Base-by-base conservation (phyloP, 1,140 invertebrate genomes). In the Acarapis woodi region DNA sequence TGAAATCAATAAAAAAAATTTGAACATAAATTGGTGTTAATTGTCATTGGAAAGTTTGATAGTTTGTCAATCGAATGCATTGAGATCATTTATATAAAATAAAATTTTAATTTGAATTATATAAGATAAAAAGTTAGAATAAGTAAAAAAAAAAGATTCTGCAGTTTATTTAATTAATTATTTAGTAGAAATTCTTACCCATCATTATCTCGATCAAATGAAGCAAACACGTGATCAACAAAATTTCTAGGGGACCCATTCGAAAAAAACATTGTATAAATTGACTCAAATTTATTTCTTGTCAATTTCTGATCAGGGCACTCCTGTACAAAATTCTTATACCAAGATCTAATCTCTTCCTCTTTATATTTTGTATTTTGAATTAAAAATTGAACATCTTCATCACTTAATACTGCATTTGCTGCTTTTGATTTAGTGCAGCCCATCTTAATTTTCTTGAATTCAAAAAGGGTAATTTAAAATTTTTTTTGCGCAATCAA, bases 181-280 rank as follows among this genome's bases (percentile, higher is more conserved):
- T n/a, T n/a, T n/a, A n/a, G n/a, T n/a, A n/a, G n/a, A n/a, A n/a
- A 55, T 90, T 90, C 59, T 83, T 88, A 44, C 83, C 88, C n/a
- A 60, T 88, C 88, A 62, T 90, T 87, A 60, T 96, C 88, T 70
- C 87, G 87, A 56, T 94, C 87, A 58, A 96, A 97, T 62, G 88
- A 94, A 47, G 88, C 68, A 58, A 96, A 97, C 12, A 97, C 87
- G 55, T 97, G 88, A 52, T 94, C 82, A 56, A 88, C 96, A 60
- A 97, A 97, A 58, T 90, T 82, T 55, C 94, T 82, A 16, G 88
- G 88, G 53, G 93, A 87, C 37, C 90, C 87, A 49, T 77, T 83
- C 9, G 88, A 87, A 61, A 94, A 96, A 64, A 96, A 85, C 74
- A 82, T 83, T 68, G 85, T 90, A 63, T 97, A 97, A 71, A 94